These are phyloP conservation scores for Apaloderma vittatum DNA, from an alignment of 2,113 vertebrate species.

Conservation along the genomic window DNA sequence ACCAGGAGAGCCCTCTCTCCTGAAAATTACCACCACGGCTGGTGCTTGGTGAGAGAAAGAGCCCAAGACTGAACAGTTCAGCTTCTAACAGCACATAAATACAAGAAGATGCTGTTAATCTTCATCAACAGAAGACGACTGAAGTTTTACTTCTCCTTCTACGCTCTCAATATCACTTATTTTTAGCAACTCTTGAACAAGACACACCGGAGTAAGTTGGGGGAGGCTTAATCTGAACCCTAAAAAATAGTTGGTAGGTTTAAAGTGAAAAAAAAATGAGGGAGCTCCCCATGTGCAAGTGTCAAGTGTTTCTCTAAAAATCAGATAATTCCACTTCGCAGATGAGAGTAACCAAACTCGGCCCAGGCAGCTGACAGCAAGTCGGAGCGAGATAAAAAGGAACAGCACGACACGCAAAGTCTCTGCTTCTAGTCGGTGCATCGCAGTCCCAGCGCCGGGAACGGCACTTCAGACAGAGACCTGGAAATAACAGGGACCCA, in stretches of 20 bases:
- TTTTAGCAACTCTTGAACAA: slow-evolving; percentile 45
- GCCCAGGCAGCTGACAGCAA: neutral
- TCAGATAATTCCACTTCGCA: neutral
- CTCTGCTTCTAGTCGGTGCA: accelerated
- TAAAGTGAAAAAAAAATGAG: neutral
- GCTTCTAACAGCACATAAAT: neutral
- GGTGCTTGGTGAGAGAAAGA: neutral
- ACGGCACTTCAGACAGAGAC: neutral
- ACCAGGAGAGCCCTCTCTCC: neutral
- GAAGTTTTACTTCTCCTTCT: neutral
- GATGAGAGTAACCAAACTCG: neutral
- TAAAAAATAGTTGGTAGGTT: neutral
- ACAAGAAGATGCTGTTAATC: neutral
- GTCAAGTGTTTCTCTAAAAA: neutral
- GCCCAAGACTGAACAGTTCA: neutral
- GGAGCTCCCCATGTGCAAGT: neutral
- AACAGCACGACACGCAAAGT: accelerated
- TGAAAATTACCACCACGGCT: neutral
- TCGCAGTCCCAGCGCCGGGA: neutral
- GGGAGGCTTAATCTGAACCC: neutral
- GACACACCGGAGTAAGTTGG: neutral
- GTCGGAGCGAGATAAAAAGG: neutral
- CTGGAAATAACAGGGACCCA: neutral
- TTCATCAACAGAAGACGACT: neutral
- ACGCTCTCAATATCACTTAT: neutral